Conservation (phyloP, 2,888 invertebrate genomes). For the Linnaemya vulpina region DNA sequence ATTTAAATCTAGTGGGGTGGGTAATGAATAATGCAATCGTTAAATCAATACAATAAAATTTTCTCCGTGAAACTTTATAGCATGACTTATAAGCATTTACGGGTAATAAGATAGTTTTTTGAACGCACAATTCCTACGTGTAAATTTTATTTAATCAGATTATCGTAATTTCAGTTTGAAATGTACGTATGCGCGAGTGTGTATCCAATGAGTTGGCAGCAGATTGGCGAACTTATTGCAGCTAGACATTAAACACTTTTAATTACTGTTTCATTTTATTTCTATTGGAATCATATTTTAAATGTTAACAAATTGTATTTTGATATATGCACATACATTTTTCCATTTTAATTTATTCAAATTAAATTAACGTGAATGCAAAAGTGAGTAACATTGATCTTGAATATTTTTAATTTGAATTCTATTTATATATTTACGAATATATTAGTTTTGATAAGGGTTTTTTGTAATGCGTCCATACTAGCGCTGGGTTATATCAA, state of each 20-base stretch:
- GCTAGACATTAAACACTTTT: slow-evolving; percentile 47
- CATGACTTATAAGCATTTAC: slow-evolving; percentile 32
- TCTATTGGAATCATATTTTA: slow-evolving; percentile 5
- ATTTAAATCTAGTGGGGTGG: not conserved
- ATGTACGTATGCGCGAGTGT: not conserved
- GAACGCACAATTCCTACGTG: slow-evolving; percentile 53
- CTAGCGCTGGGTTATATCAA: too few species aligned
- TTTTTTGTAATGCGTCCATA: too few species aligned
- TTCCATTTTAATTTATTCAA: slow-evolving; percentile 27
- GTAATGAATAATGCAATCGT: too few species aligned
- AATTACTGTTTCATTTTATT: slow-evolving; percentile 34
- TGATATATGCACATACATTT: slow-evolving; percentile 19
- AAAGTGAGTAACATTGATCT: slow-evolving; percentile 68
- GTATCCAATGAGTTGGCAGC: slow-evolving; percentile 53
- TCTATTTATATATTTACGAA: too few species aligned
- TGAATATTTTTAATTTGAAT: slow-evolving; percentile 38
- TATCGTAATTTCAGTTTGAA: not conserved
- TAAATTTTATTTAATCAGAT: slow-evolving; percentile 55
- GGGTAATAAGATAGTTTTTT: slow-evolving; percentile 39
- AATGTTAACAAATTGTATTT: slow-evolving; percentile 38
- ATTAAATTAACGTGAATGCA: slow-evolving; percentile 33
- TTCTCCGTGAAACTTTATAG: slow-evolving; percentile 22
- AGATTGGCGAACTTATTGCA: slow-evolving; percentile 25
- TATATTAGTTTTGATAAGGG: slow-evolving; percentile 17
- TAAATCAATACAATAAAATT: slow-evolving; percentile 11